Evolutionary conservation across 2,888 invertebrate species (phyloP).

Genomic region (Hirudinaria manillensis): DNA sequence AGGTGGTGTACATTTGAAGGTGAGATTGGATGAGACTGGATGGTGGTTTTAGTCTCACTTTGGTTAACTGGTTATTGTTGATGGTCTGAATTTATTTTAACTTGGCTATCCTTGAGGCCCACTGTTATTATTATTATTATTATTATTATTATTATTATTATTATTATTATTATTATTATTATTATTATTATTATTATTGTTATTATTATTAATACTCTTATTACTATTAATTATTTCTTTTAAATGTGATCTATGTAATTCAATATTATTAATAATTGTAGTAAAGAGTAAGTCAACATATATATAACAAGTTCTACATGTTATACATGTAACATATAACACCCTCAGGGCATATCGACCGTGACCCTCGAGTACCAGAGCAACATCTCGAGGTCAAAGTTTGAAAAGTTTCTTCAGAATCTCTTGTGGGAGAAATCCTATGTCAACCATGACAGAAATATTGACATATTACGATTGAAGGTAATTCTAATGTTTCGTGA

Average conservation of each 20-base stretch:
- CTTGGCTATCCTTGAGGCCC: no score
- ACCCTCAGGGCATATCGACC: constrained; percentile 32
- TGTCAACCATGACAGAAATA: background rate
- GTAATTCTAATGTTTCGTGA: background rate
- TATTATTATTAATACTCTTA: constrained; percentile 21
- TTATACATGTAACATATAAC: constrained; percentile 33
- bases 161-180: constrained; percentile 19
- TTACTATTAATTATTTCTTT: background rate
- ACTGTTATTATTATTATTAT: no score
- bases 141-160: constrained; percentile 12
- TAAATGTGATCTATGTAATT: no score
- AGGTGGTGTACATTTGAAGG: no score
- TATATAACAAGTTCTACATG: constrained; percentile 32
- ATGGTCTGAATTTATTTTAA: no score
- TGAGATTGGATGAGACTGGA: no score
- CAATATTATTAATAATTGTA: constrained; percentile 5
- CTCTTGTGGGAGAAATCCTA: constrained; percentile 50
- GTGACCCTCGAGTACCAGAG: constrained; percentile 46
- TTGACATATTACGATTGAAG: constrained; percentile 16
- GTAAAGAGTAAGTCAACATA: background rate
- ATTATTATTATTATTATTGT: constrained; percentile 19
- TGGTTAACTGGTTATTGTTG: background rate
- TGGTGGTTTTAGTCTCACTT: background rate
- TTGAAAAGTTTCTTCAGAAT: constrained; percentile 48
- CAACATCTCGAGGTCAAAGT: constrained; percentile 39